These are phyloP conservation scores for Sprattus sprattus DNA, from an alignment of 2,113 vertebrate genomes.

Conservation along the genomic window DNA sequence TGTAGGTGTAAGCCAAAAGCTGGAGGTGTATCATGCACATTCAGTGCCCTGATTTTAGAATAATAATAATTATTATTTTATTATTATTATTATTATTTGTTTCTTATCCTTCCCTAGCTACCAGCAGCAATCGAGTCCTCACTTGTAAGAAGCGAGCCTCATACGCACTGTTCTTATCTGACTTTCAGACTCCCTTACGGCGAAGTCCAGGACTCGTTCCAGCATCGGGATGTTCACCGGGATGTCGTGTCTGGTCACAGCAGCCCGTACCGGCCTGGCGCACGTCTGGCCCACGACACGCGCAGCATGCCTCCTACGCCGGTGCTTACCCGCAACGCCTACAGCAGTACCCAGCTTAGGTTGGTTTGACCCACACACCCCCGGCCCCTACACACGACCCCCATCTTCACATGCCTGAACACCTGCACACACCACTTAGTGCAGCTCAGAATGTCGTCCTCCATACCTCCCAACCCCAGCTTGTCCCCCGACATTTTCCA, in stretches of 20 bases:
- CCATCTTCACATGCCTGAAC: not conserved
- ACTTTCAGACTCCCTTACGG: conserved; percentile 54
- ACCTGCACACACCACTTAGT: not conserved
- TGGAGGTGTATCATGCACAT: conserved; percentile 1
- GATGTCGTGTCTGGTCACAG: conserved; percentile 81
- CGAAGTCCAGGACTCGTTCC: conserved; percentile 53
- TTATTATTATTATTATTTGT: not conserved
- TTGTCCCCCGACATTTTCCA: not conserved
- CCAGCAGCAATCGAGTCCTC: conserved; percentile 26
- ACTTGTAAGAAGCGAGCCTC: conserved; percentile 31
- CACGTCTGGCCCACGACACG: conserved; percentile 77
- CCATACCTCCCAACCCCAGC: not conserved
- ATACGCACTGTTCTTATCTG: conserved; percentile 49
- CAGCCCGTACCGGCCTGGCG: conserved; percentile 80
- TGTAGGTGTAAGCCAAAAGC: conserved; percentile 40
- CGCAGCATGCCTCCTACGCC: conserved; percentile 94
- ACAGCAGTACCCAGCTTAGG: conserved; percentile 93
- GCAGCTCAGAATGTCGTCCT: not conserved
- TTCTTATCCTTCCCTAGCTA: conserved; percentile 19
- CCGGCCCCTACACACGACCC: not conserved
- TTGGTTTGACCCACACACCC: conserved; percentile 50
- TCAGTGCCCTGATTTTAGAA: not conserved
- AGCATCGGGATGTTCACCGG: conserved; percentile 54
- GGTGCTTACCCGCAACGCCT: conserved; percentile 87
- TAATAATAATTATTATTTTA: not conserved